Base-by-base conservation (phyloP, 1,140 invertebrate genomes). In the Microplitis demolitor region DNA sequence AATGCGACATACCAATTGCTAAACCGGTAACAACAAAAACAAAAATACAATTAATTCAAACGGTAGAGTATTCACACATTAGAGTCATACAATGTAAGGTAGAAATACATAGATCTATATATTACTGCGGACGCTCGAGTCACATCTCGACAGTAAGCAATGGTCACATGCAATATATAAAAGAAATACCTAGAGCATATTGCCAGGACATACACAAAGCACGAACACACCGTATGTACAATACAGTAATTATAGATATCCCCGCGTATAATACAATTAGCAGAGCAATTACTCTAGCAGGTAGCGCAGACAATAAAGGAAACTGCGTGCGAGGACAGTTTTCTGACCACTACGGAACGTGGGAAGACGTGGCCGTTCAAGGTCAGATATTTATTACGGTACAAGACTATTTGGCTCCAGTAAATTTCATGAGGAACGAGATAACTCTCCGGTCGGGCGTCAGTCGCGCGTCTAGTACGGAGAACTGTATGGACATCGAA, bases 31-130 rank as follows among this genome's bases (percentile, higher is more conserved):
- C 16, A 4, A 13, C 3, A 13, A 33, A 56, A 5, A 54, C 56
- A 4, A 53, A 66, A 2, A 53, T 74, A 3, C 68, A 74, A 58
- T 33, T 74, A 0, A n/a, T 71, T 9, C 73, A 74, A 71, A 6
- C 62, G 4, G 35, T 13, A n/a, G 72, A 74, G 2, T 74, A 35
- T 14, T 4, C 24, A 16, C 39, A 45, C 5, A 62, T 50, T 6
- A 16, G 60, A 24, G n/a, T 75, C 4, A 54, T n/a, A n/a, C 37
- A 72, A 64, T 72, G 70, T 66, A 61, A 64, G 39, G 11, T 72
- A 6, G 69, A 72, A 54, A 63, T 75, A 0, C 14, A 72, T 1
- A 50, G 70, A 4, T 72, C 58, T 0, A 66, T 72, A n/a, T 62
- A 54, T 50, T 56, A 69, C 45, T 75, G 70, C n/a, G 70, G 66